phyloP scores from a whole-genome alignment of 2,888 invertebrate genomes.

The Eilema sororculum region DNA sequence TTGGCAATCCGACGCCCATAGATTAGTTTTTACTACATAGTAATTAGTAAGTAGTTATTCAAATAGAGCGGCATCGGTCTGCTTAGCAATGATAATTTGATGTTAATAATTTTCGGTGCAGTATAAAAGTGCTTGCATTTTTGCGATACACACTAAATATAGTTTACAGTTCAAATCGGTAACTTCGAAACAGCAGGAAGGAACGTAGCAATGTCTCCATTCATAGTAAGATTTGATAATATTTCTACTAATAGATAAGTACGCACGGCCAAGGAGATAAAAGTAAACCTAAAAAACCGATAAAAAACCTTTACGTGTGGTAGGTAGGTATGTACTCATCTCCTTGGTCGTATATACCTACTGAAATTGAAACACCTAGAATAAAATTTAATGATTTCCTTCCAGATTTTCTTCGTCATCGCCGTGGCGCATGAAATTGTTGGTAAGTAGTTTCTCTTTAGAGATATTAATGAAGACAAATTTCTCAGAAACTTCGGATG shows the following conservation, averaged over 20 bases:
- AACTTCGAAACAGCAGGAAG: conserved; percentile 60
- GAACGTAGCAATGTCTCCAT: conserved; percentile 68
- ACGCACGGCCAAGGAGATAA: too few relatives aligned
- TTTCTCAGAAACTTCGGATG: too few relatives aligned
- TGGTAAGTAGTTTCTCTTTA: conserved; percentile 62
- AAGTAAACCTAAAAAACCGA: too few relatives aligned
- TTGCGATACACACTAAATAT: conserved; percentile 68
- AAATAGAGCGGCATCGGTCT: conserved; percentile 72
- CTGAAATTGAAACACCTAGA: background rate
- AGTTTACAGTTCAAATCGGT: conserved; percentile 60
- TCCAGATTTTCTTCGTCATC: conserved; percentile 81
- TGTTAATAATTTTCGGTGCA: conserved; percentile 80
- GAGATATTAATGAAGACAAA: background rate
- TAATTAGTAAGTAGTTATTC: conserved; percentile 57
- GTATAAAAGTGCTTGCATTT: conserved; percentile 81
- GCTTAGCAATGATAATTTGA: conserved; percentile 82
- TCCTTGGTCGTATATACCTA: too few relatives aligned
- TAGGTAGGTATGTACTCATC: too few relatives aligned
- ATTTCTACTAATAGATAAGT: background rate
- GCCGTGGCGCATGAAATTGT: conserved; percentile 77
- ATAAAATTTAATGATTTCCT: conserved; percentile 36
- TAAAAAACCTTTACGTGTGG: too few relatives aligned
- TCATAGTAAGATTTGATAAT: conserved; percentile 72
- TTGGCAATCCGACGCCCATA: background rate
- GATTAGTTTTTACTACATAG: background rate